Conservation (phyloP, 2,888 invertebrate genomes). For the Ophioninae sp. region DNA sequence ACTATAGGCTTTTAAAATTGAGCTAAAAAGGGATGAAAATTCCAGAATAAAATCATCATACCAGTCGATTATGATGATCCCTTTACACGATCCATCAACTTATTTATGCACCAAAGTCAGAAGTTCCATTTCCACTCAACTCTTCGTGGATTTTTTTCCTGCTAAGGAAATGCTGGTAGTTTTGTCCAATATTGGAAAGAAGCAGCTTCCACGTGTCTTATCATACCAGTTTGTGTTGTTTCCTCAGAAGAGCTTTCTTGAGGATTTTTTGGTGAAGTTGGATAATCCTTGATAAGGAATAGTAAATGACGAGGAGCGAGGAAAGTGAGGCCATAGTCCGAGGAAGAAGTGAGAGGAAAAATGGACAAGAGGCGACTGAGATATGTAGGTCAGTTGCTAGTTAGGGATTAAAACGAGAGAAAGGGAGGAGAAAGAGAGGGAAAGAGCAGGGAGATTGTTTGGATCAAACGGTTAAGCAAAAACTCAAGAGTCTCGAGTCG, state of each 20-base stretch:
- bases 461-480: constrained; percentile 59
- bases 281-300: constrained; percentile 9
- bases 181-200: background rate
- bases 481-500: constrained; percentile 59
- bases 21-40: too few relatives aligned
- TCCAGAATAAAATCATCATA: too few relatives aligned
- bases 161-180: background rate
- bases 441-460: constrained; percentile 44
- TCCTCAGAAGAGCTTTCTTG: too few relatives aligned
- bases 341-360: constrained; percentile 33
- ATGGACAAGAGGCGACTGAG: constrained; percentile 38
- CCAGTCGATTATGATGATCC: too few relatives aligned
- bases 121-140: background rate
- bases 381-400: constrained; percentile 32
- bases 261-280: too few relatives aligned
- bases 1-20: too few relatives aligned
- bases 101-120: background rate
- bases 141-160: background rate
- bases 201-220: background rate
- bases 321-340: constrained; percentile 21
- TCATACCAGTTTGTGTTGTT: background rate
- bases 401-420: constrained; percentile 33
- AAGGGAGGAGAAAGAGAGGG: constrained; percentile 36
- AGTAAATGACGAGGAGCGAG: background rate
- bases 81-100: background rate